These are phyloP conservation scores for Drosophila greeni DNA, from an alignment of 2,888 invertebrate species.

Conservation along the genomic window DNA sequence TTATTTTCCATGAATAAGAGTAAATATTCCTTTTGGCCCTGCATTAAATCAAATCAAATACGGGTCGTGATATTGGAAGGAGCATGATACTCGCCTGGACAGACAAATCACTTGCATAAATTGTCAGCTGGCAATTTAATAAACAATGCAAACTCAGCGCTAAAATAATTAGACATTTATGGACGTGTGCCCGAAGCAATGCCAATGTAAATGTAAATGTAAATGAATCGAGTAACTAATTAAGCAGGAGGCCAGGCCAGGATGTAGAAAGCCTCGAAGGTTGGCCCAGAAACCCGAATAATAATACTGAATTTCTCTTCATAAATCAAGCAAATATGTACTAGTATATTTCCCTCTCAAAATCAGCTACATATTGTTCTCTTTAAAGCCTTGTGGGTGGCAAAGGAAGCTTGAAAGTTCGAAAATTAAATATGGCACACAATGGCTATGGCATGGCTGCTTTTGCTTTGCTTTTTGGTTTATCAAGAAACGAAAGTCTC, in stretches of 20 bases:
- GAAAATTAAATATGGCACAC: slow-evolving; percentile 53
- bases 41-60: slow-evolving; percentile 38
- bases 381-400: not conserved
- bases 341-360: too few species aligned
- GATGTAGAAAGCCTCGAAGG: slow-evolving; percentile 14
- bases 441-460: slow-evolving; percentile 10
- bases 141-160: slow-evolving; percentile 46
- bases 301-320: slow-evolving; percentile 1
- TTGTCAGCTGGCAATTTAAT: slow-evolving; percentile 62
- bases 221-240: slow-evolving; percentile 33
- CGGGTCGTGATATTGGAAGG: slow-evolving; percentile 11
- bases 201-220: slow-evolving; percentile 22
- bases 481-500: slow-evolving; percentile 28
- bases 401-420: not conserved
- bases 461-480: slow-evolving; percentile 39
- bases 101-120: slow-evolving; percentile 37
- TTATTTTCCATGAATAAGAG: slow-evolving; percentile 11
- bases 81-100: not conserved
- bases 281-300: slow-evolving; percentile 11
- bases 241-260: slow-evolving; percentile 9
- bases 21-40: slow-evolving; percentile 15
- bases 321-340: not conserved
- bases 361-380: slow-evolving; percentile 2
- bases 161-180: slow-evolving; percentile 53
- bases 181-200: slow-evolving; percentile 4